Percentiles rank a stretch among this genome's conserved stretches.
Evolutionary conservation across 2,888 invertebrate genomes (phyloP).

Genomic region (Acrobasis repandana): DNA sequence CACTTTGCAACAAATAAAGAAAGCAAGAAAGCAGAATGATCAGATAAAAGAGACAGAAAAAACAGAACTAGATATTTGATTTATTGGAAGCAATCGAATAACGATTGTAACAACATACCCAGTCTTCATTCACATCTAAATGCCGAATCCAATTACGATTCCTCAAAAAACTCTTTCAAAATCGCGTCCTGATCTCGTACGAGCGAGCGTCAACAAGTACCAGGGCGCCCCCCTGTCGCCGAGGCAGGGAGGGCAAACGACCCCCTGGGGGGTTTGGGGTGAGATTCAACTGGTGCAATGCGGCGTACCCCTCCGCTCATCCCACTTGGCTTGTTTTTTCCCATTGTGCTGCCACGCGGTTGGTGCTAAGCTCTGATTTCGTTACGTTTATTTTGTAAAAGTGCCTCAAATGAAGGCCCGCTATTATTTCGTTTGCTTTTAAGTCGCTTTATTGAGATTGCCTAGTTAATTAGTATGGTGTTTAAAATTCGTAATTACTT

Average conservation of each 20-base stretch:
- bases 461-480: constrained; percentile 39
- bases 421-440: constrained; percentile 45
- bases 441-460: constrained; percentile 42
- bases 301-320: constrained; percentile 69
- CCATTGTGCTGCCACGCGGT: constrained; percentile 54
- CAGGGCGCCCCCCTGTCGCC: constrained; percentile 32
- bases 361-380: constrained; percentile 58
- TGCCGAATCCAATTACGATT: constrained; percentile 12
- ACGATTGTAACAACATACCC: background rate
- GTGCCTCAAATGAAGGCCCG: constrained; percentile 48
- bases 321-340: constrained; percentile 62
- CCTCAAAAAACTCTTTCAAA: constrained; percentile 34
- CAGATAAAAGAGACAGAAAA: background rate
- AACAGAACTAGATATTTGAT: background rate
- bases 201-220: constrained; percentile 74
- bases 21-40: background rate
- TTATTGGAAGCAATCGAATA: background rate
- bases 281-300: constrained; percentile 83
- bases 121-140: constrained; percentile 10
- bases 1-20: background rate
- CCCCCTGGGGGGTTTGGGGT: constrained; percentile 48
- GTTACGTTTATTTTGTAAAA: constrained; percentile 55
- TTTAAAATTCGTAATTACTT: constrained; percentile 35
- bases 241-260: constrained; percentile 36
- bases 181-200: constrained; percentile 46